phyloP scores from a whole-genome alignment of 2,797 vertebrate species.

The Myioborus melanocephalus region DNA sequence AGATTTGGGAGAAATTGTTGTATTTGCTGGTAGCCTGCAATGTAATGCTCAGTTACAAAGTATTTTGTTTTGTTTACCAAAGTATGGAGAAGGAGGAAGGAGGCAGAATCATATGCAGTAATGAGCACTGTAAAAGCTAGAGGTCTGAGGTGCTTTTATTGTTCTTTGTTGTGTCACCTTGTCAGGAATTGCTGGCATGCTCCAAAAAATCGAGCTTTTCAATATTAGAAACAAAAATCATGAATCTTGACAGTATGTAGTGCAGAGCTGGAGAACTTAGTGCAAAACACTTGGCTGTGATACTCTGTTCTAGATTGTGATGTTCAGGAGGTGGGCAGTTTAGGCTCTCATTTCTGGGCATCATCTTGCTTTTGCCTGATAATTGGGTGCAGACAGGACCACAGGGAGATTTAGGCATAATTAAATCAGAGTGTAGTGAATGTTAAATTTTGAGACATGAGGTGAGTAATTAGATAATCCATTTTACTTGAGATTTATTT shows the following conservation, averaged over 20 bases:
- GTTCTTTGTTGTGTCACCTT: neutral
- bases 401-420: neutral
- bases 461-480: neutral
- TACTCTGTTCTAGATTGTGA: neutral
- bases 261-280: neutral
- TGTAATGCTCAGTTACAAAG: neutral
- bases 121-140: neutral
- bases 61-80: neutral
- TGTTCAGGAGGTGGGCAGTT: neutral
- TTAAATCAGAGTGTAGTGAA: neutral
- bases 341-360: neutral
- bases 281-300: neutral
- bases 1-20: neutral
- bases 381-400: neutral
- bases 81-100: neutral
- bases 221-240: neutral
- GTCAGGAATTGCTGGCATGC: neutral
- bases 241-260: accelerated
- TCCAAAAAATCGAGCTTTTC: neutral
- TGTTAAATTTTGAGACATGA: neutral
- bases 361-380: neutral
- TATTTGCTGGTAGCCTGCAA: neutral
- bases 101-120: neutral
- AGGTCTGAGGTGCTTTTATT: neutral
- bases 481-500: neutral